Evolutionary conservation across 2,888 invertebrate genomes (phyloP).

Genomic region (Brachyopa scutellaris): DNA sequence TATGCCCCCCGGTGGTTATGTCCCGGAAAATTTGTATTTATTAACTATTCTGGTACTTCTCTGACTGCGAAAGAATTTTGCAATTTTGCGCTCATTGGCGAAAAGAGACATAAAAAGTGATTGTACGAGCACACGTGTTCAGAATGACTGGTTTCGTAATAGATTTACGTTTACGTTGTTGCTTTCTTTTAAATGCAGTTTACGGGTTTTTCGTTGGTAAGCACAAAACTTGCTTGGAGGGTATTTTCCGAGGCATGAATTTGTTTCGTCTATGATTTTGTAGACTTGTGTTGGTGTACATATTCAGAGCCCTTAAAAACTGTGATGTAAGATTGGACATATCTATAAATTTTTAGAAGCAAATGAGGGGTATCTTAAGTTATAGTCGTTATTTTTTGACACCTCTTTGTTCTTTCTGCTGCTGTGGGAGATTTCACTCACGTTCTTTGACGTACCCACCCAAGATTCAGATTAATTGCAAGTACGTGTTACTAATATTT

Average conservation of each 20-base stretch:
- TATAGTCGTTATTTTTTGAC: no score
- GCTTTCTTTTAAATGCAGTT: conserved; percentile 14
- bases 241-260: neutral
- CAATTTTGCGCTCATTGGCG: conserved; percentile 16
- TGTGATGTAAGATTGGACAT: no score
- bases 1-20: conserved; percentile 22
- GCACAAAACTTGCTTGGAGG: neutral
- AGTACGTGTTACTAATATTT: no score
- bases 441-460: no score
- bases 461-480: no score
- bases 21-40: conserved; percentile 49
- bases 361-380: no score
- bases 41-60: conserved; percentile 28
- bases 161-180: neutral
- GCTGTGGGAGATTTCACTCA: no score
- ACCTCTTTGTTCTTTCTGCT: no score
- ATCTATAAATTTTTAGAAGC: no score
- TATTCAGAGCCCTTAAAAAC: no score
- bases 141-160: conserved; percentile 22
- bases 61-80: conserved; percentile 13
- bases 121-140: neutral
- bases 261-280: no score
- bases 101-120: neutral
- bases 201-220: neutral
- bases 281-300: no score